Evolutionary conservation across 1,140 invertebrate genomes (phyloP), one percentile per base, ranked within the genome.

Genomic region (Agrilus planipennis): DNA sequence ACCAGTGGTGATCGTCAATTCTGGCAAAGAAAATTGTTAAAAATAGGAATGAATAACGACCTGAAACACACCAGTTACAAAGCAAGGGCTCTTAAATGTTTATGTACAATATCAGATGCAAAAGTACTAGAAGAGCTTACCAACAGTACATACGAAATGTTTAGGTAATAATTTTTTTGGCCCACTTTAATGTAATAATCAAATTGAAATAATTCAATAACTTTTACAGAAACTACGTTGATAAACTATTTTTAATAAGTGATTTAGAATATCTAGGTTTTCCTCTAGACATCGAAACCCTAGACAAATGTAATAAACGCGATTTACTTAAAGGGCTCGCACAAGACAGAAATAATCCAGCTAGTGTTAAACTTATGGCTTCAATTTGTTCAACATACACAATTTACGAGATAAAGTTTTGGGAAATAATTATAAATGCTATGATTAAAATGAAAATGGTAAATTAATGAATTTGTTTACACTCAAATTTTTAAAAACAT

Each of bases 61-160:
- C 38, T 28, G 11, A 44, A 35, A 31, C 45, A 44, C 32, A 30
- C 46, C 4, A 22, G 38, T 3, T 50, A 41, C 20, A 50, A 46
- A 45, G 53, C 48, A 2, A 50, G 45, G 6, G 53, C 53, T 29
- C 42, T 58, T 19, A 53, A 49, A 31, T 55, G 54, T 37, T 52
- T 57, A 29, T 48, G 46, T 19, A 50, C 39, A 18, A 51, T 58
- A 25, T 46, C 44, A 2, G 48, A 51, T 34, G 30, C 32, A 9
- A 34, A 46, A 15, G 49, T 48, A 14, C 39, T 56, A 16, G 39
- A 42, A n/a, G 18, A 37, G 12, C 30, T 45, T 31, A 53, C 39
- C 9, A 39, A 44, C 4, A 23, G 41, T n/a, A 39, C 32, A 18
- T 47, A 51, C 27, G 28, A 47, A 4, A 36, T 49, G 14, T 50